Percentiles rank a stretch among this genome's conserved stretches.
These are phyloP conservation scores for Actinopyga echinites DNA, from an alignment of 53 echinoderm and acorn worm genomes.

Conservation along the genomic window DNA sequence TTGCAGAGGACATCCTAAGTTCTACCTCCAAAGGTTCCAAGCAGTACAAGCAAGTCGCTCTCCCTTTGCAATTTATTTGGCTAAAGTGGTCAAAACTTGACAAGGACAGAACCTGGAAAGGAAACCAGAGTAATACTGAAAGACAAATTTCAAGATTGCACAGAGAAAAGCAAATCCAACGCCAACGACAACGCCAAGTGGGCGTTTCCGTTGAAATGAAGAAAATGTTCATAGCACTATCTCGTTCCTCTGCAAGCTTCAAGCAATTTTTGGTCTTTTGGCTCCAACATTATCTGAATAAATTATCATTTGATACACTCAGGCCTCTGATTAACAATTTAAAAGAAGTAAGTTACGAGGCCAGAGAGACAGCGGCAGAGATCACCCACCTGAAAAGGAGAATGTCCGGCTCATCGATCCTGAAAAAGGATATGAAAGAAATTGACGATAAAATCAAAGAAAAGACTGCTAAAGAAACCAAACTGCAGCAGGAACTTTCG, in stretches of 20 bases:
- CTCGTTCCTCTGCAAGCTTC: too few species aligned
- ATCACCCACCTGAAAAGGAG: neutral
- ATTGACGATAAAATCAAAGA: neutral
- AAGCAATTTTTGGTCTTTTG: too few species aligned
- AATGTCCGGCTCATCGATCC: neutral
- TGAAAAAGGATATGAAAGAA: neutral
- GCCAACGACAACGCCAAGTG: constrained; percentile 8
- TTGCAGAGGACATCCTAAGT: neutral
- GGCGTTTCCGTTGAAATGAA: constrained; percentile 2
- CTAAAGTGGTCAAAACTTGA: constrained; percentile 15
- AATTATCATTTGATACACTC: too few species aligned
- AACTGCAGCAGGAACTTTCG: neutral
- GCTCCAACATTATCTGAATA: too few species aligned
- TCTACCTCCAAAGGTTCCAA: neutral
- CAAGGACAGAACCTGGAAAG: constrained; percentile 31
- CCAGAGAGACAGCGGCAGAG: neutral
- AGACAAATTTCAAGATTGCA: neutral
- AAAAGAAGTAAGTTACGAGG: neutral
- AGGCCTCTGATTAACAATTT: too few species aligned
- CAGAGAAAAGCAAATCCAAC: neutral
- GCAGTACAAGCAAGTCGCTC: neutral
- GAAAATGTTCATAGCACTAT: neutral
- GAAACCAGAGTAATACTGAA: constrained; percentile 1
- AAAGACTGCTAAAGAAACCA: neutral
- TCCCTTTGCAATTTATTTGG: neutral